Evolutionary conservation across 2,888 invertebrate species (phyloP).

Genomic region (Drosophila seclusa): DNA sequence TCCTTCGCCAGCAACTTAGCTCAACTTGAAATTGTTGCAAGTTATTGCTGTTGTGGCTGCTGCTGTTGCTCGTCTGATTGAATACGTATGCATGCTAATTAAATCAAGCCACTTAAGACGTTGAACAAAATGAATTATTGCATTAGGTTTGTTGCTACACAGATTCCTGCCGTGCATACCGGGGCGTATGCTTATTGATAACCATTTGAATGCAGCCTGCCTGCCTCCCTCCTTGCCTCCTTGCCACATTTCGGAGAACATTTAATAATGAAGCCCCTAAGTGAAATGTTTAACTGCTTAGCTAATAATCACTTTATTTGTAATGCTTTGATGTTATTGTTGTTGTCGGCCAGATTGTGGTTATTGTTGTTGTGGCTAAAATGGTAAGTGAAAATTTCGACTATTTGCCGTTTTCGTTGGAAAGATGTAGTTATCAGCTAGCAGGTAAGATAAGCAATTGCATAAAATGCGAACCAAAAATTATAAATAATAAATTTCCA

Average conservation of each 20-base stretch:
- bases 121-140: slow-evolving; percentile 38
- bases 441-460: background rate
- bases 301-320: slow-evolving; percentile 25
- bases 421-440: background rate
- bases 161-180: slow-evolving; percentile 11
- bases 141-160: slow-evolving; percentile 18
- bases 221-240: background rate
- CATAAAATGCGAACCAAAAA: background rate
- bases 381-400: slow-evolving; percentile 4
- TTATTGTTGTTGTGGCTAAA: slow-evolving; percentile 12
- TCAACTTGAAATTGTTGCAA: background rate
- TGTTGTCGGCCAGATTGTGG: slow-evolving; percentile 8
- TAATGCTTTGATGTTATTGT: slow-evolving; percentile 2
- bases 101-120: slow-evolving; percentile 54
- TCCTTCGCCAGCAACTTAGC: background rate
- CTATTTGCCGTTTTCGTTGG: background rate
- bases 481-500: background rate
- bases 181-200: slow-evolving; percentile 40
- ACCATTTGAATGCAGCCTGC: background rate
- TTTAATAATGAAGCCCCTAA: slow-evolving; percentile 17
- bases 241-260: slow-evolving; percentile 15
- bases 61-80: slow-evolving; percentile 40
- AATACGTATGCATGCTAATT: slow-evolving; percentile 64
- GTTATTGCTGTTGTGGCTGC: background rate
- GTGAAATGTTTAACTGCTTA: slow-evolving; percentile 18